Conservation (phyloP, 2,888 invertebrate genomes). For the Petrophora chlorosata region DNA sequence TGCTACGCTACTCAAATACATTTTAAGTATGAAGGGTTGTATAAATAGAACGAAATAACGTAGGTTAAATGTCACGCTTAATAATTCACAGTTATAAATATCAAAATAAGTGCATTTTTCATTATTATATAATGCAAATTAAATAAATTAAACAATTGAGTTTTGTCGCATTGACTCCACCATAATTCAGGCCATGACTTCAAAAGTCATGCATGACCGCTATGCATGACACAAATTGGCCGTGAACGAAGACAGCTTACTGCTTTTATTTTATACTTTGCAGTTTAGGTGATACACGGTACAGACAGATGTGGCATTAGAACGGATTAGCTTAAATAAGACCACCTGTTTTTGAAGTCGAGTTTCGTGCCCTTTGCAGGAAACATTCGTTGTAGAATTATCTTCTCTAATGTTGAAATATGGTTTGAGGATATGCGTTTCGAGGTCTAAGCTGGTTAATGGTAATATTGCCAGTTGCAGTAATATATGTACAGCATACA, state of each 20-base stretch:
- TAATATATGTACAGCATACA: conserved; percentile 8
- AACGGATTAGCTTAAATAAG: conserved; percentile 73
- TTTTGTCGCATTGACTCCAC: no score
- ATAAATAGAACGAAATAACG: no score
- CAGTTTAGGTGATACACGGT: conserved; percentile 58
- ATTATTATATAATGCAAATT: no score
- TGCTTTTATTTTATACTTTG: conserved; percentile 1
- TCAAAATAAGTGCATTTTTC: no score
- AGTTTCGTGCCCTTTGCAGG: conserved; percentile 61
- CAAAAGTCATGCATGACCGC: no score
- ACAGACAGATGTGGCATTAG: conserved; percentile 67
- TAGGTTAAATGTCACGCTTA: no score
- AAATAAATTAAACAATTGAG: no score
- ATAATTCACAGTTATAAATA: no score
- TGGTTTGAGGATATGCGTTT: conserved; percentile 35
- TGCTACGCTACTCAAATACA: no score
- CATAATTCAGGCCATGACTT: no score
- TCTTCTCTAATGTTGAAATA: conserved; percentile 41
- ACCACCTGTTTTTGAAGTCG: conserved; percentile 73
- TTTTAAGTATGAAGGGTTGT: no score
- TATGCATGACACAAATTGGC: no score
- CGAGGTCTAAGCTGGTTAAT: conserved; percentile 18
- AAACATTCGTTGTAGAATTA: conserved; percentile 63
- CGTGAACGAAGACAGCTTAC: conserved; percentile 1
- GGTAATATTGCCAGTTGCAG: conserved; percentile 15